These are phyloP conservation scores for Drosophila kepulauana DNA, from an alignment of 1,140 invertebrate species.

Conservation along the genomic window DNA sequence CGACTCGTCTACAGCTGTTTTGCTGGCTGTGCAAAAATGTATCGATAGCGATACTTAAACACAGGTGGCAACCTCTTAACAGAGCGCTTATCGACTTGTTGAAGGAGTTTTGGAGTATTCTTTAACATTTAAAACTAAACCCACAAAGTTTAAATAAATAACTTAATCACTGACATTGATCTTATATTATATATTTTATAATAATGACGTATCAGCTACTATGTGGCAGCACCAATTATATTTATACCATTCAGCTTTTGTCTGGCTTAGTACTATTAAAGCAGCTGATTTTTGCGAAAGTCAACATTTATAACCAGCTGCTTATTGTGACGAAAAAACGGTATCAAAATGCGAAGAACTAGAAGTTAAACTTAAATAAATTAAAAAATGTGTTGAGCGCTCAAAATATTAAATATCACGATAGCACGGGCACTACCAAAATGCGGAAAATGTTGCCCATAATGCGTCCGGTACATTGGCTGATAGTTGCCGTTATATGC, in stretches of 20 bases:
- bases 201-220: background rate
- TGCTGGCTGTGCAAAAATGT: conserved; percentile 26
- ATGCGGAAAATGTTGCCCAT: conserved; percentile 68
- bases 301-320: conserved; percentile 30
- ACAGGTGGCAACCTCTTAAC: background rate
- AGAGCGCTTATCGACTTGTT: background rate
- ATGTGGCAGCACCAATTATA: background rate
- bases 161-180: no score
- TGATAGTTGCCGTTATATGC: conserved; percentile 51
- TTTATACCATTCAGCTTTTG: background rate
- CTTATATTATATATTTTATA: background rate
- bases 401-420: conserved; percentile 13
- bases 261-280: background rate
- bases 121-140: background rate
- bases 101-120: background rate
- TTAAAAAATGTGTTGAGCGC: conserved; percentile 41
- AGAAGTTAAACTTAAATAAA: conserved; percentile 39
- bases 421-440: conserved; percentile 12
- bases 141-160: background rate
- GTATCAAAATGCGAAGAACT: conserved; percentile 42
- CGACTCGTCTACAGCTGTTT: conserved; percentile 51
- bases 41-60: conserved; percentile 14
- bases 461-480: conserved; percentile 67
- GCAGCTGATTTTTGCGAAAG: conserved; percentile 36
- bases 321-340: conserved; percentile 22